Evolutionary conservation across 37 sponge, comb jelly and placozoan species (phyloP).

Genomic region (Spongilla lacustris): DNA sequence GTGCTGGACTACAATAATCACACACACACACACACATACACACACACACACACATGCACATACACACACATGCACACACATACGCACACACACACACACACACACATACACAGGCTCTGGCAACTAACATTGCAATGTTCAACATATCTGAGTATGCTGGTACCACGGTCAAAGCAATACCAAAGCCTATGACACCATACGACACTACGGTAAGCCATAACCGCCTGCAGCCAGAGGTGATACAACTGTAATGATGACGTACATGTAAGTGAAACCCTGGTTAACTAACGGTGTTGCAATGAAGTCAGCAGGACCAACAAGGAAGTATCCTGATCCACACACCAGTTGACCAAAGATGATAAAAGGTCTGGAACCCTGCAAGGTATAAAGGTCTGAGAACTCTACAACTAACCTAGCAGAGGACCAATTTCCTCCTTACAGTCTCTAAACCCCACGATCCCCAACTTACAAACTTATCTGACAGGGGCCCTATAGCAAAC

Average conservation of each 20-base stretch:
- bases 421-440: too few species aligned
- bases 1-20: too few species aligned
- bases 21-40: too few species aligned
- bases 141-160: slow-evolving; percentile 51
- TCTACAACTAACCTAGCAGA: too few species aligned
- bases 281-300: slow-evolving; percentile 27
- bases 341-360: slow-evolving; percentile 31
- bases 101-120: neutral
- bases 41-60: too few species aligned
- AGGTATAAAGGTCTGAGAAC: too few species aligned
- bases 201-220: slow-evolving; percentile 43
- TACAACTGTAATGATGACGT: neutral
- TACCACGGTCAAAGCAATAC: slow-evolving; percentile 17
- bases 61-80: too few species aligned
- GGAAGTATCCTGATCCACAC: slow-evolving; percentile 30
- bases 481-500: slow-evolving; percentile 27
- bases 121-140: slow-evolving; percentile 39
- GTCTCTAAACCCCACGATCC: too few species aligned
- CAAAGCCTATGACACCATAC: slow-evolving; percentile 38
- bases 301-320: slow-evolving; percentile 64
- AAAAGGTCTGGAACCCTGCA: slow-evolving; percentile 40
- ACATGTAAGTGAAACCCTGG: too few species aligned
- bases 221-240: slow-evolving; percentile 5
- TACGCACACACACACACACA: too few species aligned
- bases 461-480: slow-evolving; percentile 59